Evolutionary conservation across 1,140 invertebrate genomes (phyloP), one percentile per base, ranked within the genome.

Genomic region (Aethina tumida): DNA sequence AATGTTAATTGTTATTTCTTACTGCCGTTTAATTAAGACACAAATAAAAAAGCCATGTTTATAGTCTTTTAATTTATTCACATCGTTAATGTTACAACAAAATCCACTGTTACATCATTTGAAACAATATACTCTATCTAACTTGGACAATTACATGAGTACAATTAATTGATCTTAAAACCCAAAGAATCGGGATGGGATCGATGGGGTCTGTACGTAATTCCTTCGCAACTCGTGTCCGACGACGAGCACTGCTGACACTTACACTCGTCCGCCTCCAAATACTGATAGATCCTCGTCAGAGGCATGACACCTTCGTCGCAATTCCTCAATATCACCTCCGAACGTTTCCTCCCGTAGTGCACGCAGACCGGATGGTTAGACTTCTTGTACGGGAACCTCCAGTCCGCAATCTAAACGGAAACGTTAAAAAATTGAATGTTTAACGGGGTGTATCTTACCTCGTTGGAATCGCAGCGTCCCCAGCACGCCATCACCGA

Each of bases 311-410:
- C 75, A 5, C 68, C 73, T 3, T 68, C 63, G 50, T 84, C 74
- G 55, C 82, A 86, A 51, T 83, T 65, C 3, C 59, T 58, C 3
- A 85, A 59, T 4, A 59, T 63, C 0, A 73, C 71, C 10, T 65
- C 60, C 2, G 66, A 62, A n/a, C 62, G 55, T 30, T 66, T 68
- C 1, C 74, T 64, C 2, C 71, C 68, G 2, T 75, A 77, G 54
- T 88, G 85, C 9, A 85, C 75, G 60, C 87, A 91, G 1, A 90
- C 84, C 0, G 83, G 83, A 58, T 91, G 86, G 45, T 76, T 72
- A 3, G 82, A 84, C 20, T 77, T 71, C 58, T 88, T 90, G 55
- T 77, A 90, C 0, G 87, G 87, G 58, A 89, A 88, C 53, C 82
- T 73, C 75, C 80, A 90, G 60, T 90, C 84, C 0, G 81, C 77